Conservation (phyloP, 2,113 vertebrate species). For the Platysternon megacephalum region DNA sequence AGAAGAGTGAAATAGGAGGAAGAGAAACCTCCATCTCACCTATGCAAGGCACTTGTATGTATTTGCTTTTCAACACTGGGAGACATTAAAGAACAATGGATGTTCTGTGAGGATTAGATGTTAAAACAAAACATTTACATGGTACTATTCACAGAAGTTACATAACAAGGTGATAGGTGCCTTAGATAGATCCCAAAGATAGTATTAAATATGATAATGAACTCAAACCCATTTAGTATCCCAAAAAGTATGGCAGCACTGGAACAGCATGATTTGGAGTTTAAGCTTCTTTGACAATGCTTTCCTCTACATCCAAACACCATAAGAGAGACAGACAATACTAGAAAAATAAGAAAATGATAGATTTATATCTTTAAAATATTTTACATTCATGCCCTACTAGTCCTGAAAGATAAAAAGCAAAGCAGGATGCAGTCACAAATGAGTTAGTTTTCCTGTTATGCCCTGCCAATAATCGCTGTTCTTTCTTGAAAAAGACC, state of each 20-base stretch:
- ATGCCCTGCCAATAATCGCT: background rate
- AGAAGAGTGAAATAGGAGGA: background rate
- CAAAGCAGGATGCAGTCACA: constrained; percentile 5
- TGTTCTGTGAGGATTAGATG: background rate
- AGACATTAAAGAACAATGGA: background rate
- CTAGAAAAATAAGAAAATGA: background rate
- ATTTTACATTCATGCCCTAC: background rate
- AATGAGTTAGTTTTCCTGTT: background rate
- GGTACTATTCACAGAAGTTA: background rate
- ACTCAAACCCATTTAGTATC: background rate
- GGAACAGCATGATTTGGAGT: background rate
- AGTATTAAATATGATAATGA: background rate
- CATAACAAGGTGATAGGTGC: background rate
- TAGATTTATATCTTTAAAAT: background rate
- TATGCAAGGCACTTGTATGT: background rate
- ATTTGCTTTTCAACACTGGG: background rate
- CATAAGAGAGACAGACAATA: background rate
- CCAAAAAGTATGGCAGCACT: background rate
- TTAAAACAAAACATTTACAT: constrained; percentile 7
- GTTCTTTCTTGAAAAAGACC: background rate
- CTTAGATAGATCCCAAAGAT: background rate
- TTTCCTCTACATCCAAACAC: background rate
- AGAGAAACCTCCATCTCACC: background rate
- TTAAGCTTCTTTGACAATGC: rapidly evolving
- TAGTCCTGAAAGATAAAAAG: background rate